Base-by-base conservation (phyloP, 2,888 invertebrate genomes). In the Drosophila kanekoi region DNA sequence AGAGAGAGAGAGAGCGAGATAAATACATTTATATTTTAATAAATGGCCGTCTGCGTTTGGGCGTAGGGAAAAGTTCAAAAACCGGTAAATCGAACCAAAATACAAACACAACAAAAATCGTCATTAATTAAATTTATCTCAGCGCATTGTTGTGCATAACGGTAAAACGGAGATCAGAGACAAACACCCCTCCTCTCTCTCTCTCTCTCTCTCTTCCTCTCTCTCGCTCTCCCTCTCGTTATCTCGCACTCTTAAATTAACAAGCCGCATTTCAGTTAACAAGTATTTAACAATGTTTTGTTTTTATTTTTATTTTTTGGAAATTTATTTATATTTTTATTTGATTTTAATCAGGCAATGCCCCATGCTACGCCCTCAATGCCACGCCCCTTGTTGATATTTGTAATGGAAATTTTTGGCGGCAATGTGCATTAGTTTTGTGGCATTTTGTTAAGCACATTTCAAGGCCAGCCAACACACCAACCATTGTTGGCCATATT, bases 91-190 rank as follows among this genome's bases (percentile, higher is more conserved):
- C 70, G 77, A 66, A 58, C 16, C 10, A 61, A 73, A 59, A 62
- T 58, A 78, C 49, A 69, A 68, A 20, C 43, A 65, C n/a, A n/a
- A n/a, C 54, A 65, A 71, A 77, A 79, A 78, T 73, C 49, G 69
- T 65, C 85, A 85, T 85, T 79, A 79, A 87, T 85, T 71, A 71
- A 62, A 77, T 74, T 85, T 77, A 89, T 89, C 71, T 77, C 54
- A 43, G 61, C 53, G n/a, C 43, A 37, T 52, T 53, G 28, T 63
- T 56, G 56, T 51, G 37, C 49, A 64, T 74, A 79, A 87, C 88
- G 68, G 78, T 85, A 76, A 64, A 65, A 53, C 58, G 20, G 40
- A 16, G 38, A 40, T 14, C 51, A 57, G 45, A 48, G 53, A 9
- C 32, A 52, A 23, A 28, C 28, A 8, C 28, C 16, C 35, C 32